A percentile compares a stretch with the other conserved stretches of the same genome.
phyloP scores from a whole-genome alignment of 2,797 vertebrate genomes.

The Sitta carolinensis region DNA sequence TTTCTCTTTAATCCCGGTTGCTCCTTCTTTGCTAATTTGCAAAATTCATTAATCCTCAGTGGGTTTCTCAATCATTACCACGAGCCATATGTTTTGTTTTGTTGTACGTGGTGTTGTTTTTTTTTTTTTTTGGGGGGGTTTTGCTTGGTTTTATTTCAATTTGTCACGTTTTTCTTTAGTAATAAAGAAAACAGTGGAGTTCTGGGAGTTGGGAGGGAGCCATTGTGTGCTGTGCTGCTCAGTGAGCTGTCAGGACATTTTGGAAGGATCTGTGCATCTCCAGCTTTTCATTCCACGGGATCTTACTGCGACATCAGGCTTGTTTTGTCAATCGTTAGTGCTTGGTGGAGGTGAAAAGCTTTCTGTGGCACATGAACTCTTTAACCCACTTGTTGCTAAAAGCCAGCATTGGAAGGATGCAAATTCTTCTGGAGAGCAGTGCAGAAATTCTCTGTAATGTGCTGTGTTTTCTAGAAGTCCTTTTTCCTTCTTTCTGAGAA shows the following conservation, averaged over 20 bases:
- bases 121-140: no score
- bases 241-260: conserved; percentile 15
- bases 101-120: neutral
- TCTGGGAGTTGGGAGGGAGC: conserved; percentile 31
- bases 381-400: conserved; percentile 2
- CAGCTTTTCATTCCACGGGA: neutral
- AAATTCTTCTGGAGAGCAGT: neutral
- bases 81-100: conserved; percentile 13
- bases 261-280: neutral
- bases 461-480: neutral
- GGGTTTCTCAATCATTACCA: conserved; percentile 24
- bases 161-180: conserved; percentile 12
- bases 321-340: neutral
- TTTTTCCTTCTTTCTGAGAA: neutral
- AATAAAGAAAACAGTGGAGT: neutral
- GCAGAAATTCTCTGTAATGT: neutral
- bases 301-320: neutral
- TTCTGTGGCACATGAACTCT: neutral
- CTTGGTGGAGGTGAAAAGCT: neutral
- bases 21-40: conserved; percentile 47
- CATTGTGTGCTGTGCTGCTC: conserved; percentile 23
- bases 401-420: neutral
- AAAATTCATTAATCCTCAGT: conserved; percentile 42
- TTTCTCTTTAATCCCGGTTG: conserved; percentile 30
- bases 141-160: neutral